phyloP scores from a whole-genome alignment of 2,888 invertebrate genomes.

The Ceraclea dissimilis region DNA sequence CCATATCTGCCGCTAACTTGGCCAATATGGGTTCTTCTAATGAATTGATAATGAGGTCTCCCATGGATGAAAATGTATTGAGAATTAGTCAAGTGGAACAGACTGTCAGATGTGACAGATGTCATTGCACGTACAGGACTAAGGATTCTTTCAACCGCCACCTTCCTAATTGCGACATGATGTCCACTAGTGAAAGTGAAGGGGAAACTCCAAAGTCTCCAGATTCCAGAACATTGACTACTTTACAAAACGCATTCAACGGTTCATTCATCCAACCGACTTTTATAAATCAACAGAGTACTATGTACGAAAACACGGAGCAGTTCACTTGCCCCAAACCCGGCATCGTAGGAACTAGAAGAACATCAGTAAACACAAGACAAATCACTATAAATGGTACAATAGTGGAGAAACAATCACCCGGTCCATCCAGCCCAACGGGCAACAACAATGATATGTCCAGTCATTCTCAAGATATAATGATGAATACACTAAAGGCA shows the following conservation, averaged over 20 bases:
- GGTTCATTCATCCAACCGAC: slow-evolving; percentile 46
- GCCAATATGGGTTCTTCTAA: slow-evolving; percentile 44
- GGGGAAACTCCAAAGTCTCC: slow-evolving; percentile 59
- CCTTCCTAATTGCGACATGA: slow-evolving; percentile 66
- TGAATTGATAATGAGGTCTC: slow-evolving; percentile 42
- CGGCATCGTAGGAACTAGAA: slow-evolving; percentile 43
- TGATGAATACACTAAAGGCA: slow-evolving; percentile 4
- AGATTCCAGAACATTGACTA: slow-evolving; percentile 45
- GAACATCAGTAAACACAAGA: slow-evolving; percentile 46
- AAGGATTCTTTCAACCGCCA: slow-evolving; percentile 76
- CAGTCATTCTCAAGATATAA: background rate
- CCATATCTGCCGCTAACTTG: slow-evolving; percentile 40
- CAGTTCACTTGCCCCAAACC: slow-evolving; percentile 39
- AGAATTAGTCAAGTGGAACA: slow-evolving; percentile 52
- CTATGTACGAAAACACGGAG: slow-evolving; percentile 38
- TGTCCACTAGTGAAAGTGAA: slow-evolving; percentile 76
- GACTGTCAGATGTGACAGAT: slow-evolving; percentile 79
- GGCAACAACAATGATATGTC: slow-evolving; percentile 31
- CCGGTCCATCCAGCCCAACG: slow-evolving; percentile 34
- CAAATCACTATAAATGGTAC: slow-evolving; percentile 49
- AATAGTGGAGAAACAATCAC: slow-evolving; percentile 48
- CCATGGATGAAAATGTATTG: slow-evolving; percentile 37
- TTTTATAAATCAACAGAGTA: slow-evolving; percentile 42
- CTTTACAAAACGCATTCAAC: slow-evolving; percentile 46
- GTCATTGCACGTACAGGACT: slow-evolving; percentile 80